phyloP scores from a whole-genome alignment of 2,888 invertebrate species.

The Crossocerus cetratus region DNA sequence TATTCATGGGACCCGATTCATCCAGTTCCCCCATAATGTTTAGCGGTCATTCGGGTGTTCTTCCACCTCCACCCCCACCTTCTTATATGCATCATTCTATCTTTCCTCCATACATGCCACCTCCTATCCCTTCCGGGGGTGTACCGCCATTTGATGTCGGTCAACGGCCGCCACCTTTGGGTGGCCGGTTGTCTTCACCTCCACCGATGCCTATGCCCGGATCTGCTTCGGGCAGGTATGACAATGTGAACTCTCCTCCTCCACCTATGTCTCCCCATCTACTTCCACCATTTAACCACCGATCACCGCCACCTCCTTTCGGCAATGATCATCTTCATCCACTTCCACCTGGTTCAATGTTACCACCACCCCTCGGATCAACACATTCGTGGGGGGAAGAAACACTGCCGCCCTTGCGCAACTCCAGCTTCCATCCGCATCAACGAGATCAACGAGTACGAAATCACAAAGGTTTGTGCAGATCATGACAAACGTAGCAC shows the following conservation, averaged over 20 bases:
- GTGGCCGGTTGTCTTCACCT: slow-evolving; percentile 76
- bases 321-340: slow-evolving; percentile 68
- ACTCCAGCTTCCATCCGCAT: slow-evolving; percentile 66
- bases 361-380: slow-evolving; percentile 54
- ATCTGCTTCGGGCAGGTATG: slow-evolving; percentile 72
- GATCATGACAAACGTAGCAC: slow-evolving; percentile 29
- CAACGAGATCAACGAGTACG: slow-evolving; percentile 65
- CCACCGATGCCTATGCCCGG: slow-evolving; percentile 81
- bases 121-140: slow-evolving; percentile 77
- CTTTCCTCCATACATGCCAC: slow-evolving; percentile 80
- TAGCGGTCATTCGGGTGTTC: slow-evolving; percentile 76
- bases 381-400: slow-evolving; percentile 68
- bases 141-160: slow-evolving; percentile 74
- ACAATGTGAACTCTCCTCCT: slow-evolving; percentile 66
- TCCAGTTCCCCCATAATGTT: slow-evolving; percentile 77
- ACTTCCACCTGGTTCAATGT: slow-evolving; percentile 47
- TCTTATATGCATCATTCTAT: slow-evolving; percentile 76
- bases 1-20: slow-evolving; percentile 75
- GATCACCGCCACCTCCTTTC: slow-evolving; percentile 73
- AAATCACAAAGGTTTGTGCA: slow-evolving; percentile 75
- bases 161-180: slow-evolving; percentile 76
- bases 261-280: slow-evolving; percentile 70
- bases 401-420: slow-evolving; percentile 65
- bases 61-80: slow-evolving; percentile 78
- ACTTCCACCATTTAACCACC: slow-evolving; percentile 66